Conservation (phyloP, 2,113 vertebrate genomes). For the Oxyruncus cristatus region DNA sequence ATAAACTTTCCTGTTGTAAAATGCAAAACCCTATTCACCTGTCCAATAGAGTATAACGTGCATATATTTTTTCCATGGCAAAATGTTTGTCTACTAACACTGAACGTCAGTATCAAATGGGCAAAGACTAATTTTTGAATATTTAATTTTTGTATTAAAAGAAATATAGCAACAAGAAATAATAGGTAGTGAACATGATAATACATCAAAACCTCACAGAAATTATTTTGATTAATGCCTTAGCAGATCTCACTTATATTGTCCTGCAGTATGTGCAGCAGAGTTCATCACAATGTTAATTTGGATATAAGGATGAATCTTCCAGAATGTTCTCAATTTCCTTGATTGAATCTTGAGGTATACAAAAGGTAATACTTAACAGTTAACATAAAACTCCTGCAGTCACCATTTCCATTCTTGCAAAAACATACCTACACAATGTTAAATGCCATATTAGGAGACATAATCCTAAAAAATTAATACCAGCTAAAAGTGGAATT, state of each 20-base stretch:
- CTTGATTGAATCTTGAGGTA: neutral
- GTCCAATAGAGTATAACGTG: neutral
- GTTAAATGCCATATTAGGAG: neutral
- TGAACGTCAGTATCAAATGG: constrained; percentile 34
- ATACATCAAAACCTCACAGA: neutral
- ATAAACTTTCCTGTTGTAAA: constrained; percentile 50
- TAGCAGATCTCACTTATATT: neutral
- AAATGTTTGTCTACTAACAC: neutral
- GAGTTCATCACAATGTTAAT: neutral
- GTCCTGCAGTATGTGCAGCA: neutral
- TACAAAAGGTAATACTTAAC: neutral
- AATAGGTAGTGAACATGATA: neutral
- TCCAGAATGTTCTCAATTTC: neutral
- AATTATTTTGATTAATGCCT: constrained; percentile 29
- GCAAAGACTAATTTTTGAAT: neutral
- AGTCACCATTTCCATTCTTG: neutral
- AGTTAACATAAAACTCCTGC: neutral
- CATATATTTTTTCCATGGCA: neutral
- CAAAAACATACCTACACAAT: neutral
- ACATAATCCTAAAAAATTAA: neutral
- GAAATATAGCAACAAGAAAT: constrained; percentile 9
- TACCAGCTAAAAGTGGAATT: neutral
- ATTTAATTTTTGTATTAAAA: neutral
- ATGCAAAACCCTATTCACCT: constrained; percentile 35
- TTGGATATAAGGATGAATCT: neutral